phyloP scores from a whole-genome alignment of 2,113 vertebrate species.

The Phalacrocorax brasilianus region DNA sequence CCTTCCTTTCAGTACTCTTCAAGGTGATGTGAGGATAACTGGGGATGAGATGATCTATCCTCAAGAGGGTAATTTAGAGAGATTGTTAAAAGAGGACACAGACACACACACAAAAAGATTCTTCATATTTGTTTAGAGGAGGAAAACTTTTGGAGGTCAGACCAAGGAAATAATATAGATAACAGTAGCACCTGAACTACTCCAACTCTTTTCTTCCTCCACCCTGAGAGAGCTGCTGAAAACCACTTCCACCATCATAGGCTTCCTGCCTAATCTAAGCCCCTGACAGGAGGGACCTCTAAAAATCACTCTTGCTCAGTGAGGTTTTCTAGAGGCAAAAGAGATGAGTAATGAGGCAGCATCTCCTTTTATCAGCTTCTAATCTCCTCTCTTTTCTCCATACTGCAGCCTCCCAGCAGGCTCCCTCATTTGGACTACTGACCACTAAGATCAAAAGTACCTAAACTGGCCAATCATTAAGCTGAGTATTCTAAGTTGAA shows the following conservation, averaged over 20 bases:
- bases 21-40: neutral
- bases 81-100: neutral
- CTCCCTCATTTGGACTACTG: neutral
- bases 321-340: neutral
- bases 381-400: neutral
- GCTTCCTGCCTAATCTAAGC: neutral
- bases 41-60: fast-evolving
- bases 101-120: neutral
- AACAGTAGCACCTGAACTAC: neutral
- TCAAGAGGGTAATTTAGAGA: neutral
- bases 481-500: neutral
- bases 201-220: neutral
- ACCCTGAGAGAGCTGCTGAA: neutral
- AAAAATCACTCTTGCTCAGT: neutral
- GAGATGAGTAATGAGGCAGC: neutral
- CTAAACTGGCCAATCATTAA: neutral
- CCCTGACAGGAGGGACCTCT: neutral
- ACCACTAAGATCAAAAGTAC: neutral
- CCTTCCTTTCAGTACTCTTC: neutral
- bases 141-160: neutral
- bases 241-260: neutral
- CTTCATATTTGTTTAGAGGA: neutral
- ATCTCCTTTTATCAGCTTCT: neutral
- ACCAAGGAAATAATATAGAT: neutral
- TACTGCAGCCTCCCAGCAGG: neutral